phyloP scores from a whole-genome alignment of 2,888 invertebrate genomes.

The Thumatha senex region DNA sequence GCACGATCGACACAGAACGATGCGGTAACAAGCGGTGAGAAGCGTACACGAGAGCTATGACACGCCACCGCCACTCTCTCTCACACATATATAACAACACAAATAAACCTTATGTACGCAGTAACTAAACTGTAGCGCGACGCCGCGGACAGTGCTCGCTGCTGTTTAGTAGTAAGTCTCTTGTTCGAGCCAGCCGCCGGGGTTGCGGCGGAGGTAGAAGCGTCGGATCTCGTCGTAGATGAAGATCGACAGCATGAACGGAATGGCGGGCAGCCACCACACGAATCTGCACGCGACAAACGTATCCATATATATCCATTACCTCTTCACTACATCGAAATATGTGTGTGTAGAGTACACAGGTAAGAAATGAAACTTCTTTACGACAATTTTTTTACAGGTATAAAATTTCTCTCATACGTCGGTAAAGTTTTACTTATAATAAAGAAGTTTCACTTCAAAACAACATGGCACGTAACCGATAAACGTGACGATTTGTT shows the following conservation, averaged over 20 bases:
- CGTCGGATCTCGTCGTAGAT: slow-evolving; percentile 99
- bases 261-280: slow-evolving; percentile 99
- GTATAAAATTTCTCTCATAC: too few species aligned
- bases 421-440: too few species aligned
- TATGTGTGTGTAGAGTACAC: too few species aligned
- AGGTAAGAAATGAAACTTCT: too few species aligned
- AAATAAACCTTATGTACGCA: slow-evolving; percentile 73
- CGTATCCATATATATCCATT: neutral
- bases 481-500: too few species aligned
- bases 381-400: too few species aligned
- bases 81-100: slow-evolving; percentile 73
- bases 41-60: slow-evolving; percentile 76
- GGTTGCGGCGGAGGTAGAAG: slow-evolving; percentile 98
- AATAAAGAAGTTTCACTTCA: too few species aligned
- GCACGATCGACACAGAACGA: slow-evolving; percentile 48
- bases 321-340: too few species aligned
- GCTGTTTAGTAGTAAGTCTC: slow-evolving; percentile 97
- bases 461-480: too few species aligned
- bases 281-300: slow-evolving; percentile 88
- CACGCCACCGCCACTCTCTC: slow-evolving; percentile 73
- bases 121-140: slow-evolving; percentile 65
- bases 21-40: slow-evolving; percentile 76
- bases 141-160: slow-evolving; percentile 64
- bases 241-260: slow-evolving; percentile 99
- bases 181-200: slow-evolving; percentile 99